phyloP scores from a whole-genome alignment of 2,888 invertebrate species.

The Nezara viridula region DNA sequence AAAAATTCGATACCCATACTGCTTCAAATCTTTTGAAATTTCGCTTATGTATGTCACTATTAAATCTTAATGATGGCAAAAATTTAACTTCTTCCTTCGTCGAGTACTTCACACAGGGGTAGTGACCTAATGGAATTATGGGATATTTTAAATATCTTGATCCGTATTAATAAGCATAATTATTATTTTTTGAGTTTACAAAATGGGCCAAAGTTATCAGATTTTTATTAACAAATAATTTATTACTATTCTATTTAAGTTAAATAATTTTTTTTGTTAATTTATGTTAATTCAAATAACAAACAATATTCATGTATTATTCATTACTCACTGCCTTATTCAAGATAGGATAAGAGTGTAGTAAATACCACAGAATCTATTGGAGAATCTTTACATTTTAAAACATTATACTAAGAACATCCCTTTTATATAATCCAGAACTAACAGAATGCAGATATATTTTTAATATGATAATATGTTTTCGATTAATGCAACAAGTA shows the following conservation, averaged over 20 bases:
- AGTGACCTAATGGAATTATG: constrained; percentile 2
- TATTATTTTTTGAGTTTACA: not conserved
- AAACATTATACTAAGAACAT: not conserved
- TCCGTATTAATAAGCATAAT: not conserved
- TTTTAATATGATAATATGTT: not conserved
- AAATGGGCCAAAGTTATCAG: not conserved
- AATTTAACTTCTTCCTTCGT: not conserved
- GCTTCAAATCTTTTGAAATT: not conserved
- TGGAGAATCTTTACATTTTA: not conserved
- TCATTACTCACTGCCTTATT: not conserved
- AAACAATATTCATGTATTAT: not conserved
- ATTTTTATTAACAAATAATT: not conserved
- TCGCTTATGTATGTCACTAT: not conserved
- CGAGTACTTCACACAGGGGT: not conserved
- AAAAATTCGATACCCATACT: not conserved
- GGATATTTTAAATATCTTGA: constrained; percentile 35
- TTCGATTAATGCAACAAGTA: not conserved
- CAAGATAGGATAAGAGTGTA: not conserved
- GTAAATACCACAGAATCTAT: not conserved
- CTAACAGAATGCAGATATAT: not conserved
- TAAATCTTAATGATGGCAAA: not conserved
- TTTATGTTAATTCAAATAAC: not conserved
- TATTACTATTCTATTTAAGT: not conserved
- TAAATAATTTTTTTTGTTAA: not conserved
- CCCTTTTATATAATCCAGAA: not conserved